These are phyloP conservation scores for Drosophila merina DNA, from an alignment of 2,888 invertebrate species.

Conservation along the genomic window DNA sequence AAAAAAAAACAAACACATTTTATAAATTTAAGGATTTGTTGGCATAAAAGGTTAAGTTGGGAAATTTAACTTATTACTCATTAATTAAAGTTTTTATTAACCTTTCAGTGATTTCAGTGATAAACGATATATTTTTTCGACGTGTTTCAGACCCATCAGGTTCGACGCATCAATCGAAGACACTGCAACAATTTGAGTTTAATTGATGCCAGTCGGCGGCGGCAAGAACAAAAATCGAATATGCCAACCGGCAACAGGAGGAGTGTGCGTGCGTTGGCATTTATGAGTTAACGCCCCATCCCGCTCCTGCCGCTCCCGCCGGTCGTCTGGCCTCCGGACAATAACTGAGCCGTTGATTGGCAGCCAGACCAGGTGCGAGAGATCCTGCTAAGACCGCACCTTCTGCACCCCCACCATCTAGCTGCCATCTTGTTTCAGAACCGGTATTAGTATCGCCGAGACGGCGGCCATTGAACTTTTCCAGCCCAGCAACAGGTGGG, in stretches of 20 bases:
- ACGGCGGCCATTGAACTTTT: conserved; percentile 60
- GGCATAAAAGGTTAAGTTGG: neutral
- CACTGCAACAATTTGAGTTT: conserved; percentile 70
- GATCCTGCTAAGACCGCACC: neutral
- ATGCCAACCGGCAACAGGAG: conserved; percentile 19
- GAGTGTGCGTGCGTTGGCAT: conserved; percentile 46
- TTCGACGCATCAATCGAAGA: conserved; percentile 58
- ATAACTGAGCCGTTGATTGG: conserved; percentile 72
- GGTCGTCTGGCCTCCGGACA: conserved; percentile 58
- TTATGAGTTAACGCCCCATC: conserved; percentile 29
- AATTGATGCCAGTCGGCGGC: conserved; percentile 69
- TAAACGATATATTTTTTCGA: neutral
- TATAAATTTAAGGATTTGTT: neutral
- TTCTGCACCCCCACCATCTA: neutral
- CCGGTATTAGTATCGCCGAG: conserved; percentile 13
- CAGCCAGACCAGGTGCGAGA: conserved; percentile 45
- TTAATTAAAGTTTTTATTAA: no score
- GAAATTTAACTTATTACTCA: neutral
- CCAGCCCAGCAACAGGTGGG: conserved; percentile 13
- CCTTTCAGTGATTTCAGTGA: no score
- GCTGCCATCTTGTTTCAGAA: conserved; percentile 4
- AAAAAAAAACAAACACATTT: neutral
- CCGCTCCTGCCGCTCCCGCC: neutral
- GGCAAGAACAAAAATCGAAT: conserved; percentile 32
- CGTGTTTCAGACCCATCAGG: neutral